Base-by-base conservation (phyloP, 1,140 invertebrate genomes). In the Paraescarpia echinospica region DNA sequence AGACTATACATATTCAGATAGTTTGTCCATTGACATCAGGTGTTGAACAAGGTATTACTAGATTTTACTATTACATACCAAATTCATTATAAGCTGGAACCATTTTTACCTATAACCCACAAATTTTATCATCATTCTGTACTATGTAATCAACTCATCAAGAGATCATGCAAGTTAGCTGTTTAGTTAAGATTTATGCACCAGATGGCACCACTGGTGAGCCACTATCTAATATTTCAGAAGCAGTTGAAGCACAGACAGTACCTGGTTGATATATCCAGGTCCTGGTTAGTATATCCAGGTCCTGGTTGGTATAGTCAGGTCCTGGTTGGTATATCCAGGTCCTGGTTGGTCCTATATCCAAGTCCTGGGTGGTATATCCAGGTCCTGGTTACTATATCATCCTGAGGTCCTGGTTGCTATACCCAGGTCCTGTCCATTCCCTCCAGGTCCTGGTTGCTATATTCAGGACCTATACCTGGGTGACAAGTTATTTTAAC, bases 251-350 rank as follows among this genome's bases (percentile, higher is more conserved):
- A n/a, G n/a, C n/a, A n/a, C n/a, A n/a, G n/a, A n/a, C n/a, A n/a
- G n/a, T n/a, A n/a, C n/a, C 41, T 12, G 41, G 41, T 4, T 4
- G 4, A 41, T 48, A 22, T 96, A 97, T 97, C 95, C 41, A 41
- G 41, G 41, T n/a, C n/a, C 41, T 12, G 41, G 41, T 4, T 4
- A 6, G 12, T 48, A 22, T 96, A 97, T 97, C 95, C 41, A 41
- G 41, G 41, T n/a, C n/a, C n/a, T n/a, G n/a, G n/a, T n/a, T n/a
- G n/a, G n/a, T n/a, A n/a, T n/a, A n/a, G n/a, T n/a, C n/a, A n/a
- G n/a, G n/a, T n/a, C n/a, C n/a, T n/a, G n/a, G n/a, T n/a, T n/a
- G n/a, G n/a, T n/a, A n/a, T n/a, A n/a, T n/a, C n/a, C n/a, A n/a
- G n/a, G n/a, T n/a, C n/a, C n/a, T n/a, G n/a, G n/a, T n/a, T n/a